Evolutionary conservation across 2,113 vertebrate genomes (phyloP).

Genomic region (Nansenia antarctica): DNA sequence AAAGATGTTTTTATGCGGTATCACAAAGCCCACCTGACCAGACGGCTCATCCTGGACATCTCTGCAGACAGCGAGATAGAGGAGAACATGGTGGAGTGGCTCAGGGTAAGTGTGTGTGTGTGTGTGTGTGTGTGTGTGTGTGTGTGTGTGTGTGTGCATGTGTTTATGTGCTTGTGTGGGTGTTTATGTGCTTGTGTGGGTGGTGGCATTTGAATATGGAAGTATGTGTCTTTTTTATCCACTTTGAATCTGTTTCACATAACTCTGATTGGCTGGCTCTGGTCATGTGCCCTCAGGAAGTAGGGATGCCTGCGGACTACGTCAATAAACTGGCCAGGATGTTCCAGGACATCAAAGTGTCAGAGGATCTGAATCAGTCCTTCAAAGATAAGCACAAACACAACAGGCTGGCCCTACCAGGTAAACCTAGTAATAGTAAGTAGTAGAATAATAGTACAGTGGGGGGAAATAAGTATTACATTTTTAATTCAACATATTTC

Average conservation of each 20-base stretch:
- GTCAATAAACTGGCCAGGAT: conserved; percentile 98
- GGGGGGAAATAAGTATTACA: too few species aligned
- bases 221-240: background rate
- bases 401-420: conserved; percentile 96
- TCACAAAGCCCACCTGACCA: conserved; percentile 97
- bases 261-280: background rate
- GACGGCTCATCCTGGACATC: conserved; percentile 97
- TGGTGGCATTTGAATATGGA: background rate
- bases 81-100: conserved; percentile 99
- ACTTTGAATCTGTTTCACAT: too few species aligned
- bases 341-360: conserved; percentile 99
- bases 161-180: too few species aligned
- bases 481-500: too few species aligned
- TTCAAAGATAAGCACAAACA: conserved; percentile 99
- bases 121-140: background rate
- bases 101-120: conserved; percentile 78
- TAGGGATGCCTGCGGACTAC: conserved; percentile 98
- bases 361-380: conserved; percentile 97
- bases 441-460: too few species aligned
- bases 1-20: conserved; percentile 99
- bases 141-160: background rate
- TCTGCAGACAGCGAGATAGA: conserved; percentile 99
- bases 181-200: background rate
- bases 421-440: conserved; percentile 64
- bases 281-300: conserved; percentile 80